Evolutionary conservation across 2,888 invertebrate genomes (phyloP).

Genomic region (Volucella bombylans): DNA sequence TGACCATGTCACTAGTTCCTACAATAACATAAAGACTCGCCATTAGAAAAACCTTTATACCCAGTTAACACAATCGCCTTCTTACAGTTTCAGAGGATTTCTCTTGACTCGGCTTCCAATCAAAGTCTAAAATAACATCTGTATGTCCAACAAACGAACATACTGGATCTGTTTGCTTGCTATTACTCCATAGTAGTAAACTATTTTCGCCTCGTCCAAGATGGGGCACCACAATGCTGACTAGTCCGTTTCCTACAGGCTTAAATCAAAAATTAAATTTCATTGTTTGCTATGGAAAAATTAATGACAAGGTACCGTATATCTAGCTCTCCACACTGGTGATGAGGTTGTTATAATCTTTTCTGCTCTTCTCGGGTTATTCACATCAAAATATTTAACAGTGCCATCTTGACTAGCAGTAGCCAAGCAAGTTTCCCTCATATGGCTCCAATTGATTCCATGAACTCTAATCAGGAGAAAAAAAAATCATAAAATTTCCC

Average conservation of each 20-base stretch:
- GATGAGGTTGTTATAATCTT: constrained; percentile 90
- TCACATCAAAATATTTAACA: constrained; percentile 96
- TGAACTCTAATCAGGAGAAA: constrained; percentile 86
- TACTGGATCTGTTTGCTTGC: constrained; percentile 88
- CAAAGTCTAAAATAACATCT: constrained; percentile 96
- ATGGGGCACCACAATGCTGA: constrained; percentile 96
- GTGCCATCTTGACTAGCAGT: constrained; percentile 98
- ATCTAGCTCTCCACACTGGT: constrained; percentile 96
- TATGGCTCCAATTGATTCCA: constrained; percentile 96
- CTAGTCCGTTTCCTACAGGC: constrained; percentile 95
- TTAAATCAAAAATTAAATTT: constrained; percentile 78
- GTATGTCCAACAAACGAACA: constrained; percentile 97
- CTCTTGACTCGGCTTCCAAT: constrained; percentile 90
- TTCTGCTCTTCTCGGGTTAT: constrained; percentile 92
- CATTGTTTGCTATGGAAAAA: background rate
- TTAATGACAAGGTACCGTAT: constrained; percentile 85
- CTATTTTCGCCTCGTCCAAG: constrained; percentile 94
- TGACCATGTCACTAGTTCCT: constrained; percentile 96
- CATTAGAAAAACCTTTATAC: background rate
- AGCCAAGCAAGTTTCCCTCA: constrained; percentile 91
- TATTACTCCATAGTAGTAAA: constrained; percentile 89
- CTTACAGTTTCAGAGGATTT: constrained; percentile 80
- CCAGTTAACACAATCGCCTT: background rate
- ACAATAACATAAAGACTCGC: constrained; percentile 23
- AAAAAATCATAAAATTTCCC: background rate